Base-by-base conservation (phyloP, 1,140 invertebrate genomes). In the Protaetia brevitarsis region DNA sequence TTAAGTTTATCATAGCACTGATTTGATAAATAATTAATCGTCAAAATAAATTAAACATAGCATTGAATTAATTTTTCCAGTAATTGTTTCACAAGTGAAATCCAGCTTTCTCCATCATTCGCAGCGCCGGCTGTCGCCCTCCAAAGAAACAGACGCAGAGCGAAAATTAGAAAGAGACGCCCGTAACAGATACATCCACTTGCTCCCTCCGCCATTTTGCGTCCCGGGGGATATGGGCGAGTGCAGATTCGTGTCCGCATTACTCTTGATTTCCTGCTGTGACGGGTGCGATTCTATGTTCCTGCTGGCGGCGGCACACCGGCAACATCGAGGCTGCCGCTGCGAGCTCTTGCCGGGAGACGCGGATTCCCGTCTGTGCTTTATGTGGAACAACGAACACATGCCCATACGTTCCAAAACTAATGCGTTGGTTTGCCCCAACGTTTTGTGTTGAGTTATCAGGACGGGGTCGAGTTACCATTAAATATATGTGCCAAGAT, bases 161-260 rank as follows among this genome's bases (percentile, higher is more conserved):
- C 11, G 21, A 19, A 10, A 23, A 19, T 3, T 23, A 8, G 41
- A 51, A 23, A 51, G 41, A 51, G 41, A 51, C n/a, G 41, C 41
- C 8, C 19, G 16, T 28, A 36, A 45, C 36, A 66, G 37, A 66
- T 45, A 27, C 59, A 29, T 45, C 37, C 56, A 60, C 66, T 69
- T 69, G 65, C 70, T 58, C 66, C 65, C 72, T 66, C 67, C 74
- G 72, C 73, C 75, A 75, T 76, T 74, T 75, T 74, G 68, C 62
- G 64, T 77, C 78, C 74, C 75, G 37, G 51, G 77, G 75, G 77
- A 72, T 68, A 68, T 66, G 70, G 64, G 67, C 75, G 74, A 79
- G 78, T 79, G 78, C 78, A 78, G 76, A 78, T 79, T 74, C 78
- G 73, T 79, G 78, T 79, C 74, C 73, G 74, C 76, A 79, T 79